Evolutionary conservation across 1,140 invertebrate species (phyloP), one percentile per base, ranked within the genome.

Genomic region (Drosophila nebulosa): DNA sequence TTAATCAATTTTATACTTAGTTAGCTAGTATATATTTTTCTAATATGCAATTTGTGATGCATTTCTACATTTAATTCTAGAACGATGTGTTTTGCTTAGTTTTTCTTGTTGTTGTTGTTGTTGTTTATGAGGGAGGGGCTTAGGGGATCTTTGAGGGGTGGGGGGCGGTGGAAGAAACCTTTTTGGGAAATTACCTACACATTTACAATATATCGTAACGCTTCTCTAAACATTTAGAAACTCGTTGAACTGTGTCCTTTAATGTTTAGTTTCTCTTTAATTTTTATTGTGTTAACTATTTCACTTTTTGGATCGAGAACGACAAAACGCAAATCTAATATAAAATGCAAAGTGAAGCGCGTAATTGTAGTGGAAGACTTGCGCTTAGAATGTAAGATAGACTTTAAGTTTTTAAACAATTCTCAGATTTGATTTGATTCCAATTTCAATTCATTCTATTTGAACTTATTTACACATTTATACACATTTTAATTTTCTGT

Each of bases 361-460:
- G 79, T 90, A 90, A 90, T 84, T 71, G 72, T 90, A 90, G 88
- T 90, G 88, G 88, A 90, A 90, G 88, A 90, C 88, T 90, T 90
- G 88, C 88, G 81, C 88, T 90, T 90, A 90, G 84, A 88, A 90
- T 80, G 68, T 88, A 88, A 46, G 72, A 61, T 86, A 81, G 64
- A 67, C 57, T 60, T 42, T 16, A 16, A 42, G 56, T 66, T 64
- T 64, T 65, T 62, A 53, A 69, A 67, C 60, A 68, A 57, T 65
- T 67, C 27, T 64, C 58, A 63, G 67, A 68, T 80, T 78, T 85
- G 78, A 75, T 78, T 88, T 65, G 7, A 46, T 46, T 46, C 39
- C 39, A 46, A n/a, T n/a, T n/a, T n/a, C n/a, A n/a, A n/a, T n/a
- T n/a, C n/a, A n/a, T 10, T 30, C 6, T 30, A 9, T 30, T 7